Evolutionary conservation across 2,888 invertebrate genomes (phyloP).

Genomic region (Tetanocera ferruginea): DNA sequence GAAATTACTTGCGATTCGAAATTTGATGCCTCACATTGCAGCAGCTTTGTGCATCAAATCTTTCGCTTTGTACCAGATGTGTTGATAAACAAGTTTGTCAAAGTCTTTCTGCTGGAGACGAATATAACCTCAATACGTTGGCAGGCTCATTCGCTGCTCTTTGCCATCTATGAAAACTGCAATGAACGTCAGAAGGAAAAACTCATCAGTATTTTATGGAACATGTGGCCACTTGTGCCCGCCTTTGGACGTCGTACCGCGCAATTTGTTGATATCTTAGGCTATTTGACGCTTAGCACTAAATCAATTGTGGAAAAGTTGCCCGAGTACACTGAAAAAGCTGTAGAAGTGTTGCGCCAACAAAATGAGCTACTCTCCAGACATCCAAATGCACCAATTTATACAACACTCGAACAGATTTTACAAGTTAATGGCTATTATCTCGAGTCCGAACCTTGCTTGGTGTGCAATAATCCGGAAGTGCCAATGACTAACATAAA

Average conservation of each 20-base stretch:
- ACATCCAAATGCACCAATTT: conserved; percentile 94
- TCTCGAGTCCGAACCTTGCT: conserved; percentile 95
- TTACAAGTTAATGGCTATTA: conserved; percentile 97
- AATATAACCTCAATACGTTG: conserved; percentile 93
- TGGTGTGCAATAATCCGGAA: conserved; percentile 98
- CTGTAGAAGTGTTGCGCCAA: conserved; percentile 86
- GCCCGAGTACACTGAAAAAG: conserved; percentile 86
- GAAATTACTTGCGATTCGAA: conserved; percentile 74
- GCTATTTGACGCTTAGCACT: conserved; percentile 92
- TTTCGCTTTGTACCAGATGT: conserved; percentile 74
- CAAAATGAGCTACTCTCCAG: conserved; percentile 90
- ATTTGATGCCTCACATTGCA: conserved; percentile 78
- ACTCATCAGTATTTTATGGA: conserved; percentile 88
- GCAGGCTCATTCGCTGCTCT: conserved; percentile 92
- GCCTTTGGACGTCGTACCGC: conserved; percentile 94
- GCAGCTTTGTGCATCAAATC: conserved; percentile 78
- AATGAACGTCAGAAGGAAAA: conserved; percentile 82
- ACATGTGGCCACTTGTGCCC: conserved; percentile 90
- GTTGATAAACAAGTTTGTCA: conserved; percentile 78
- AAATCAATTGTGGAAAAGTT: conserved; percentile 77
- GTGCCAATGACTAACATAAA: conserved; percentile 92
- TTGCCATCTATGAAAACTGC: conserved; percentile 89
- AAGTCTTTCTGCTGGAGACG: conserved; percentile 92
- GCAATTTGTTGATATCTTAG: conserved; percentile 96
- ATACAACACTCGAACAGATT: conserved; percentile 92